Evolutionary conservation across 2,888 invertebrate species (phyloP), one percentile per base, ranked within the genome.

Genomic region (Tiliacea aurago): DNA sequence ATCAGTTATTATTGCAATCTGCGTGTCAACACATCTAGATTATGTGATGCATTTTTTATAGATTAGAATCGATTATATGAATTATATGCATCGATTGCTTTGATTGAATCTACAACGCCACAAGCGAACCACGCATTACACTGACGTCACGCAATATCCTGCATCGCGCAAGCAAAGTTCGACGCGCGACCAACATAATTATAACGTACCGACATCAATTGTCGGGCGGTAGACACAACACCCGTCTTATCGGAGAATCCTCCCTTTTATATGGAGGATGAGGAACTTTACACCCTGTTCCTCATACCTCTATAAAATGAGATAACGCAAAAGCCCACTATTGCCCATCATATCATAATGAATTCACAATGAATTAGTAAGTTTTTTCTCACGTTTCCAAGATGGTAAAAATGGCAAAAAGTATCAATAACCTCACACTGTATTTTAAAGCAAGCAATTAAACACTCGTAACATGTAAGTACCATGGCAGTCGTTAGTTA

Each of bases 1-100:
- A 79, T 72, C 51, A 6, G 13, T 5, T 51, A 37, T 66, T 61
- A 62, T 70, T 61, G 18, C 72, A 58, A 58, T 69, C 62, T 43
- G 20, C 11, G 10, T 23, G 49, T 67, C 15, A 28, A 47, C 6
- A 23, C 28, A 23, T 63, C 6, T 37, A 63, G 56, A 80, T 63
- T n/a, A 13, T 18, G 41, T 41, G 15, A n/a, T 43, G 28, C 28
- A 63, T 43, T 59, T 58, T 58, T 58, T 55, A 1, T 23, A 71
- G 41, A 47, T 47, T 11, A 58, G 0, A 2, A 47, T 70, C 33
- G 10, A 49, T 18, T 23, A 43, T n/a, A 18, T 70, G 15, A 28
- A 41, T 64, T 7, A 45, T 43, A 28, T n/a, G 11, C 28, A 43
- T 7, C 23, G 18, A 23, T 28, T 28, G 28, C 28, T 2, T 28